Percentiles rank a stretch among this genome's conserved stretches.
These are phyloP conservation scores for Thalpophila matura DNA, from an alignment of 2,888 invertebrate genomes.

Conservation along the genomic window DNA sequence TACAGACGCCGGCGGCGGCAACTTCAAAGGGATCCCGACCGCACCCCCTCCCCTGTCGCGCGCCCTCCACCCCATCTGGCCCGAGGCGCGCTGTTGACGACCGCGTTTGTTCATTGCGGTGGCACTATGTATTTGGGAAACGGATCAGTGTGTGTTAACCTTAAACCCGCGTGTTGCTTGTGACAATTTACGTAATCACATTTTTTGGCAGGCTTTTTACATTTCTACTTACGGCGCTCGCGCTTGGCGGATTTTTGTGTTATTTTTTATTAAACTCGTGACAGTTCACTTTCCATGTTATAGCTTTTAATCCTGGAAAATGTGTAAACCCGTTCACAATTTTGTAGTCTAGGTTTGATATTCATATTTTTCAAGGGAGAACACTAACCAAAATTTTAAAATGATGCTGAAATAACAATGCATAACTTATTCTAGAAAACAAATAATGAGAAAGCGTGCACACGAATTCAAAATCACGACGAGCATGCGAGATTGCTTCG, in stretches of 20 bases:
- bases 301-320: background rate
- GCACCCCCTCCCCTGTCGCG: constrained; percentile 70
- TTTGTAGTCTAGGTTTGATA: background rate
- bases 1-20: constrained; percentile 85
- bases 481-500: constrained; percentile 18
- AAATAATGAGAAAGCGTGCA: constrained; percentile 26
- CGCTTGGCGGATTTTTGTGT: constrained; percentile 15
- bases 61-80: constrained; percentile 63
- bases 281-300: background rate
- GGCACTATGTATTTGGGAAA: constrained; percentile 80
- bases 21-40: constrained; percentile 87
- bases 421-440: constrained; percentile 6
- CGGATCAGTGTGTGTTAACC: constrained; percentile 79
- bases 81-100: constrained; percentile 75
- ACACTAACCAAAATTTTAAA: background rate
- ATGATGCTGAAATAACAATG: constrained; percentile 12
- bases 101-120: constrained; percentile 81
- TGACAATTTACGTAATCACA: constrained; percentile 69
- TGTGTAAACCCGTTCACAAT: background rate
- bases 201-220: constrained; percentile 55
- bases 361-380: background rate
- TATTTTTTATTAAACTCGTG: constrained; percentile 15
- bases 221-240: constrained; percentile 34
- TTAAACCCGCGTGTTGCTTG: constrained; percentile 70
- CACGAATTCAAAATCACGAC: constrained; percentile 34